Conservation (phyloP, 53 echinoderm and acorn worm species). For the Holothuria leucospilota region DNA sequence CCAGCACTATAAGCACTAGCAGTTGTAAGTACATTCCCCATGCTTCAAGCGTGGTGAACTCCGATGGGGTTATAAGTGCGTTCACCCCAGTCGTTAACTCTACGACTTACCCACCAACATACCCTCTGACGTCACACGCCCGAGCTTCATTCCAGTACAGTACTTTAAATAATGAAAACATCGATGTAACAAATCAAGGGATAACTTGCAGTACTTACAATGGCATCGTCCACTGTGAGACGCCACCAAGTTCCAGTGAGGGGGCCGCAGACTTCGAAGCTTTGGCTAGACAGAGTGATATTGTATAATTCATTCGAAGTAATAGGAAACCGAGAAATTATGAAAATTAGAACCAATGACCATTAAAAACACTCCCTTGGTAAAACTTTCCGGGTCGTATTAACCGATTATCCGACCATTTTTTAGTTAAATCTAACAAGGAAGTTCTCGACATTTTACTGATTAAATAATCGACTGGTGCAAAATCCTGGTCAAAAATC, state of each 20-base stretch:
- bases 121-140: conserved; percentile 26
- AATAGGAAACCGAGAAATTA: too few species aligned
- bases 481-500: too few species aligned
- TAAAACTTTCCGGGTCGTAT: too few species aligned
- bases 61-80: conserved; percentile 47
- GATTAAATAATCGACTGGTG: too few species aligned
- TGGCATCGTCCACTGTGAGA: conserved; percentile 45
- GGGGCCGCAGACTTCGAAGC: conserved; percentile 14
- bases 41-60: not conserved
- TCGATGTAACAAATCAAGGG: not conserved
- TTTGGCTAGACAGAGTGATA: conserved; percentile 12
- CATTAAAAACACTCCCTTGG: too few species aligned
- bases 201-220: conserved; percentile 12
- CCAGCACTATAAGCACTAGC: conserved; percentile 19
- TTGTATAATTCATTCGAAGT: too few species aligned
- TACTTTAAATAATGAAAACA: not conserved
- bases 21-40: conserved; percentile 45
- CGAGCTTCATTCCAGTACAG: not conserved
- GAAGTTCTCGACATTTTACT: too few species aligned
- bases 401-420: too few species aligned
- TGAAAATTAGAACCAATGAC: too few species aligned
- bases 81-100: conserved; percentile 47
- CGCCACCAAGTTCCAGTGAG: conserved; percentile 54
- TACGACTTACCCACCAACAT: conserved; percentile 33
- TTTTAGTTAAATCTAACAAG: too few species aligned